Percentiles rank a stretch among this genome's conserved stretches.
phyloP scores from a whole-genome alignment of 2,888 invertebrate species.

The Xylota segnis region DNA sequence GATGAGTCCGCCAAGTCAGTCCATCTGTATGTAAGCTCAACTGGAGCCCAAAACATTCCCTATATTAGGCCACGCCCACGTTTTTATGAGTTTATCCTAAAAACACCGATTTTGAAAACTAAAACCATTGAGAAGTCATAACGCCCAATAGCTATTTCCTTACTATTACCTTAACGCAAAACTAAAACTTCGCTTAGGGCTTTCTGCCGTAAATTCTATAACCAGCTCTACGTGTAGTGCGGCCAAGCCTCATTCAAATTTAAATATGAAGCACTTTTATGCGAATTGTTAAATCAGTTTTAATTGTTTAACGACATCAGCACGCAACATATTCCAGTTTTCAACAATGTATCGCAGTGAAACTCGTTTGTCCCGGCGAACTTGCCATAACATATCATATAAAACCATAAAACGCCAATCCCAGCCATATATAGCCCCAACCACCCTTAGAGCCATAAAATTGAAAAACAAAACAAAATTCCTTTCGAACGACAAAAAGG shows the following conservation, averaged over 20 bases:
- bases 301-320: constrained; percentile 44
- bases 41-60: too few species aligned
- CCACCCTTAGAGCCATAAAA: constrained; percentile 33
- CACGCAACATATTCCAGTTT: constrained; percentile 37
- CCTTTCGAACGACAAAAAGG: constrained; percentile 9
- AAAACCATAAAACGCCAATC: constrained; percentile 38
- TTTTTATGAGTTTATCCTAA: too few species aligned
- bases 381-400: background rate
- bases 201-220: background rate
- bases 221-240: background rate
- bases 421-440: constrained; percentile 24
- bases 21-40: too few species aligned
- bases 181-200: too few species aligned
- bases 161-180: too few species aligned
- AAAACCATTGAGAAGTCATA: too few species aligned
- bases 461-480: constrained; percentile 21
- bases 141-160: too few species aligned
- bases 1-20: too few species aligned
- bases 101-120: too few species aligned
- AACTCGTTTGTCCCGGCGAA: background rate
- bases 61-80: too few species aligned
- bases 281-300: constrained; percentile 39
- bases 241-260: constrained; percentile 23
- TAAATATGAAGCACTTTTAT: constrained; percentile 15
- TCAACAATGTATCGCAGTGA: constrained; percentile 42